A percentile compares a stretch with the other conserved stretches of the same genome.
Evolutionary conservation across 2,797 vertebrate species (phyloP).

Genomic region (Ambastaia sidthimunki): DNA sequence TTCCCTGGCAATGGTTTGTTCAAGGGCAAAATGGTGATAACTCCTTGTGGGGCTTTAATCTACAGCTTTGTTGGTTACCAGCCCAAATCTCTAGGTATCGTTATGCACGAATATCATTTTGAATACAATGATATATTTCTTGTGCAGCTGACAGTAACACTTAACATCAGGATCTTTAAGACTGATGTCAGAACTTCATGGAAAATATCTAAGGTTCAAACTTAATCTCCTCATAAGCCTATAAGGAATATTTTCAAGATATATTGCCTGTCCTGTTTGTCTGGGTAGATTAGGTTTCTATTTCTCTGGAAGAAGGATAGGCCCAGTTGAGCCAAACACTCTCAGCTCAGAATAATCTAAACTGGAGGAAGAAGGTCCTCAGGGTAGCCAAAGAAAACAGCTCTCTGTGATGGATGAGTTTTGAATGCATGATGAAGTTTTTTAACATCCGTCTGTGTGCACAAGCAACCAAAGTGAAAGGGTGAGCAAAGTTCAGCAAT

Average conservation of each 20-base stretch:
- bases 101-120: too few species aligned
- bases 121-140: too few species aligned
- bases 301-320: slow-evolving; percentile 17
- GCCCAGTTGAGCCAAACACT: slow-evolving; percentile 50
- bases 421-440: slow-evolving; percentile 43
- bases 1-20: background rate
- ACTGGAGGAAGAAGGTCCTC: slow-evolving; percentile 42
- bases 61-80: background rate
- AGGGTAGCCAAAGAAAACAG: slow-evolving; percentile 58
- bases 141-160: too few species aligned
- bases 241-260: background rate
- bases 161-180: too few species aligned
- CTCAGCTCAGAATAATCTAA: slow-evolving; percentile 54
- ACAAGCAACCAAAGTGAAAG: slow-evolving; percentile 4
- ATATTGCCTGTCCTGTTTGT: slow-evolving; percentile 29
- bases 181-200: too few species aligned
- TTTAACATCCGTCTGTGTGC: slow-evolving; percentile 11
- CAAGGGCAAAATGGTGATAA: background rate
- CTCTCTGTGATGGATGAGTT: slow-evolving; percentile 48
- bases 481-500: slow-evolving; percentile 24
- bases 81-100: too few species aligned
- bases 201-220: background rate
- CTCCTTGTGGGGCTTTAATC: too few species aligned
- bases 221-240: background rate
- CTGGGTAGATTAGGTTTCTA: slow-evolving; percentile 2